Percentiles rank a stretch among this genome's conserved stretches.
Conservation (phyloP, 1,140 invertebrate genomes). For the Leptopilina clavipes region DNA sequence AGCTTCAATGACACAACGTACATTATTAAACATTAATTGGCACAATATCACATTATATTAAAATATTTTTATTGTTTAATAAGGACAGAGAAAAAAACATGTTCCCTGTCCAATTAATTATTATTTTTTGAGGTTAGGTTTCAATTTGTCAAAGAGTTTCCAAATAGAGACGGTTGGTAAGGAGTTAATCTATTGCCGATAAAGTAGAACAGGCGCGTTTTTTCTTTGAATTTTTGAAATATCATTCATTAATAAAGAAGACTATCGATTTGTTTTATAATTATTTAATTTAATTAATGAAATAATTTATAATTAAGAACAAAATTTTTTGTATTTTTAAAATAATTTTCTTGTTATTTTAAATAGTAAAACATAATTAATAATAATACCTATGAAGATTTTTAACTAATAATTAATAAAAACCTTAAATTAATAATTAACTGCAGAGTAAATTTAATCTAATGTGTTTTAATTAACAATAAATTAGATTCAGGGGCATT, state of each 20-base stretch:
- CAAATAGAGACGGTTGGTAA: not conserved
- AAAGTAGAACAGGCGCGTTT: not conserved
- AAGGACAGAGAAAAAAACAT: not conserved
- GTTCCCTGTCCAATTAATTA: not conserved
- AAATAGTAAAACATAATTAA: too few species aligned
- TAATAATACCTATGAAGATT: too few species aligned
- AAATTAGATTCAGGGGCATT: too few species aligned
- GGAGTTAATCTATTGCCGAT: not conserved
- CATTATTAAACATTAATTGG: not conserved
- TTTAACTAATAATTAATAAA: too few species aligned
- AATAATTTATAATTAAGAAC: too few species aligned
- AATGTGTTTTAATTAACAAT: too few species aligned
- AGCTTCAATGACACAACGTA: not conserved
- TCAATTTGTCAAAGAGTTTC: not conserved
- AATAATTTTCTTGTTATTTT: too few species aligned
- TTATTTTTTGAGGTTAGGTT: not conserved
- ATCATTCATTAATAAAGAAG: not conserved
- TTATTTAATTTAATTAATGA: too few species aligned
- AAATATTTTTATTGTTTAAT: not conserved
- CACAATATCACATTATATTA: slow-evolving; percentile 12
- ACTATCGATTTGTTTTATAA: not conserved
- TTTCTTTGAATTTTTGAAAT: not conserved
- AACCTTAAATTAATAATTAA: too few species aligned
- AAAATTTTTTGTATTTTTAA: too few species aligned
- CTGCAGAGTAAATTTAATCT: too few species aligned